phyloP scores from a whole-genome alignment of 2,113 vertebrate genomes.

The Promerops cafer region DNA sequence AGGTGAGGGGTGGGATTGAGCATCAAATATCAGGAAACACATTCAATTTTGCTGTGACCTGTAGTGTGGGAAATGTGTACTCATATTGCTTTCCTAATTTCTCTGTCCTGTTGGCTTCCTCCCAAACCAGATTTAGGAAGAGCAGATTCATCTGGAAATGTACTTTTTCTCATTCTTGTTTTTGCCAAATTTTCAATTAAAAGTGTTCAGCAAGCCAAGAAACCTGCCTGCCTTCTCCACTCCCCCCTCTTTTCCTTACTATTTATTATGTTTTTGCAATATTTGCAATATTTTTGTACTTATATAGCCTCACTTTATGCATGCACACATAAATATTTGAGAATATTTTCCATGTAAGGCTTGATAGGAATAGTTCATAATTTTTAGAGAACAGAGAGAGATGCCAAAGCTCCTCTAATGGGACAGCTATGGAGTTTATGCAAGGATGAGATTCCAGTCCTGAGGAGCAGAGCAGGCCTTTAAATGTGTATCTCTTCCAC shows the following conservation, averaged over 20 bases:
- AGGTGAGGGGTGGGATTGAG: not conserved
- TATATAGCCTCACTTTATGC: not conserved
- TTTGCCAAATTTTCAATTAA: slow-evolving; percentile 47
- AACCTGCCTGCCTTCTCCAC: not conserved
- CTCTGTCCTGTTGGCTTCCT: not conserved
- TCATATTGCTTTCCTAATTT: not conserved
- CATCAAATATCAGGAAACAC: not conserved
- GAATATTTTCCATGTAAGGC: not conserved
- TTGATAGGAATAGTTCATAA: not conserved
- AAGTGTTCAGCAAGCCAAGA: slow-evolving; percentile 8
- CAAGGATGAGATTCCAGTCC: not conserved
- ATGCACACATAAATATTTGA: not conserved
- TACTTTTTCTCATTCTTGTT: not conserved
- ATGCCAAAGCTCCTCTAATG: not conserved
- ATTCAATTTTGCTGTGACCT: not conserved
- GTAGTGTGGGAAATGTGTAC: slow-evolving; percentile 11
- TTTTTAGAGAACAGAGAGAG: not conserved
- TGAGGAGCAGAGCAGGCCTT: not conserved
- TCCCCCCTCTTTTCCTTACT: not conserved
- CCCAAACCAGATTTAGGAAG: slow-evolving; percentile 24
- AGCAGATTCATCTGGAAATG: slow-evolving; percentile 31
- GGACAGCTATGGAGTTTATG: not conserved
- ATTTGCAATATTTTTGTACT: not conserved
- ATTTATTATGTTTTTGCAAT: not conserved
- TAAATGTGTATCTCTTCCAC: not conserved